These are phyloP conservation scores for Bujurquina vittata DNA, from an alignment of 2,113 vertebrate species.

Conservation along the genomic window DNA sequence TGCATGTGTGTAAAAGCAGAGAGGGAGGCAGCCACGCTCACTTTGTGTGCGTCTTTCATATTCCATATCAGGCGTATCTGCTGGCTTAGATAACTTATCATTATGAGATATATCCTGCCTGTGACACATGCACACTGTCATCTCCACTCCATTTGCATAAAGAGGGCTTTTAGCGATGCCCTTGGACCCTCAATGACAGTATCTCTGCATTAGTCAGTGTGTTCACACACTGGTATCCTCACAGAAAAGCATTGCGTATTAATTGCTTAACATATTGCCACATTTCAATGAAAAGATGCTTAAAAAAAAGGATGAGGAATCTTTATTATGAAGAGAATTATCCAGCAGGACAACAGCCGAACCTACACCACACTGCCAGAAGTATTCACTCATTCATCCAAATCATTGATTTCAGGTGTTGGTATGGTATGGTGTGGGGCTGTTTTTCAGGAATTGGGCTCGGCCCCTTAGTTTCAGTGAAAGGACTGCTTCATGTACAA, in stretches of 20 bases:
- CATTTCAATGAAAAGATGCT: neutral
- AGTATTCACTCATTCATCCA: no score
- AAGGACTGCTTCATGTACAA: no score
- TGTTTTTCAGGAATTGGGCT: no score
- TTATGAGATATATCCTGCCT: slow-evolving; percentile 59
- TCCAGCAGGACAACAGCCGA: neutral
- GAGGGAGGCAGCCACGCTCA: neutral
- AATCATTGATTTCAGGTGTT: no score
- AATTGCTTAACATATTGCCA: slow-evolving; percentile 3
- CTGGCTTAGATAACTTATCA: slow-evolving; percentile 62
- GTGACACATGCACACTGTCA: slow-evolving; percentile 55
- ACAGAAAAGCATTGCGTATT: slow-evolving; percentile 10
- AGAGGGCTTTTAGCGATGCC: slow-evolving; percentile 73
- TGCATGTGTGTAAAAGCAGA: neutral
- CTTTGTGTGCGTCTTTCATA: slow-evolving; percentile 17
- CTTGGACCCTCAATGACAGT: slow-evolving; percentile 69
- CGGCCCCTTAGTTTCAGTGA: no score
- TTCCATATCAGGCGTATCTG: slow-evolving; percentile 60
- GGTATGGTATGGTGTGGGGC: no score
- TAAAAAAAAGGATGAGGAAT: no score
- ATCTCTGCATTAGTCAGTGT: slow-evolving; percentile 52
- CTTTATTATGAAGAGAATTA: no score
- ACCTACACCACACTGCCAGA: neutral
- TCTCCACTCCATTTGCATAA: slow-evolving; percentile 67
- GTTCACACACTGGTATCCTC: neutral